These are phyloP conservation scores for Acanthis flammea DNA, from an alignment of 2,797 vertebrate species.

Conservation along the genomic window DNA sequence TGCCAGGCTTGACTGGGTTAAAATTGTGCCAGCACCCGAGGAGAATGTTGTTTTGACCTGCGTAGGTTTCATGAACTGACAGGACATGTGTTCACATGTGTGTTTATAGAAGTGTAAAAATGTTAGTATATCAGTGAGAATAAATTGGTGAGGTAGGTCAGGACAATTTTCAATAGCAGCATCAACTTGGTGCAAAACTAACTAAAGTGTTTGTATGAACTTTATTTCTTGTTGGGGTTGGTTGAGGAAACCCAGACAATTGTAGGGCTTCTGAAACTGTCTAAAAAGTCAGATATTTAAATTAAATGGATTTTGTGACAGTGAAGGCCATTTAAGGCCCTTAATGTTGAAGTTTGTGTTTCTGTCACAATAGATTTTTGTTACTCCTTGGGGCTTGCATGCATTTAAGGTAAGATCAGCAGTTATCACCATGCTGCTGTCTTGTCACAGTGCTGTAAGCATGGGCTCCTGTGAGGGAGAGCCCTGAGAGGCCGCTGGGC, in stretches of 20 bases:
- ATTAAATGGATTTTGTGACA: not conserved
- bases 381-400: not conserved
- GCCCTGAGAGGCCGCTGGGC: not conserved
- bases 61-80: not conserved
- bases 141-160: not conserved
- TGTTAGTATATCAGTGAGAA: not conserved
- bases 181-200: not conserved
- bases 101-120: not conserved
- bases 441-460: not conserved
- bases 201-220: not conserved
- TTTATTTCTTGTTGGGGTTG: not conserved
- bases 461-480: not conserved
- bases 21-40: not conserved
- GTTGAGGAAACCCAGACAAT: not conserved
- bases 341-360: not conserved
- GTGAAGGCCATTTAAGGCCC: not conserved
- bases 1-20: not conserved
- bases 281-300: not conserved
- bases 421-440: not conserved
- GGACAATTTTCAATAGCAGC: not conserved
- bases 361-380: not conserved
- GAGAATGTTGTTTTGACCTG: not conserved
- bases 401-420: not conserved
- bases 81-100: accelerated
- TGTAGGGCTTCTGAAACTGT: not conserved